Percentiles rank a stretch among this genome's conserved stretches.
Evolutionary conservation across 2,113 vertebrate genomes (phyloP).

Genomic region (Baryphthengus martii): DNA sequence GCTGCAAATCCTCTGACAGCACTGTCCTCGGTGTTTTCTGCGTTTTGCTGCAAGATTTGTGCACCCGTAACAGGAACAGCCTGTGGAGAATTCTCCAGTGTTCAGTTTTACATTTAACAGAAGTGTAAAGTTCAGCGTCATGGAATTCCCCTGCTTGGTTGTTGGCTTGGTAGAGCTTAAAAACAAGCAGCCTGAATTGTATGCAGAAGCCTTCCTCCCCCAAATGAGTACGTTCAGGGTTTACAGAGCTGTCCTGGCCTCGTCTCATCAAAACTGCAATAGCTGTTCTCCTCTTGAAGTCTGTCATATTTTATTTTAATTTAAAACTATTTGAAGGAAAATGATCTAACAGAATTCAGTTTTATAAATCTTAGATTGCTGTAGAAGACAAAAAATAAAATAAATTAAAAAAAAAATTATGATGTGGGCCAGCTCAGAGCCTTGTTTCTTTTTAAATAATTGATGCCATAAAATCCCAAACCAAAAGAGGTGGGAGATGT

Average conservation of each 20-base stretch:
- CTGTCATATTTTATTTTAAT: not conserved
- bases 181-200: not conserved
- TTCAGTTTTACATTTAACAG: conserved; percentile 27
- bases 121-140: conserved; percentile 15
- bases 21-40: not conserved
- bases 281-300: not conserved
- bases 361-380: not conserved
- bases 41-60: not conserved
- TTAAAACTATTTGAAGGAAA: not conserved
- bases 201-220: not conserved
- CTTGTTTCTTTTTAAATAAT: not conserved
- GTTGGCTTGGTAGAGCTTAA: not conserved
- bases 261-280: not conserved
- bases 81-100: not conserved
- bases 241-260: not conserved
- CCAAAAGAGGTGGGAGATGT: not conserved
- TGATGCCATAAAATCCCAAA: not conserved
- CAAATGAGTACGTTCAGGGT: not conserved
- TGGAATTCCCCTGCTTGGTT: conserved; percentile 10
- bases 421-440: not conserved
- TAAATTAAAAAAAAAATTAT: not conserved
- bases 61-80: not conserved
- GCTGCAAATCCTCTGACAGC: not conserved
- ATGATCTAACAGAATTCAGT: not conserved
- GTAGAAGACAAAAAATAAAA: not conserved